phyloP scores from a whole-genome alignment of 30 jellyfish, hydroid and myxozoan species.

The Nemopilema nomurai region DNA sequence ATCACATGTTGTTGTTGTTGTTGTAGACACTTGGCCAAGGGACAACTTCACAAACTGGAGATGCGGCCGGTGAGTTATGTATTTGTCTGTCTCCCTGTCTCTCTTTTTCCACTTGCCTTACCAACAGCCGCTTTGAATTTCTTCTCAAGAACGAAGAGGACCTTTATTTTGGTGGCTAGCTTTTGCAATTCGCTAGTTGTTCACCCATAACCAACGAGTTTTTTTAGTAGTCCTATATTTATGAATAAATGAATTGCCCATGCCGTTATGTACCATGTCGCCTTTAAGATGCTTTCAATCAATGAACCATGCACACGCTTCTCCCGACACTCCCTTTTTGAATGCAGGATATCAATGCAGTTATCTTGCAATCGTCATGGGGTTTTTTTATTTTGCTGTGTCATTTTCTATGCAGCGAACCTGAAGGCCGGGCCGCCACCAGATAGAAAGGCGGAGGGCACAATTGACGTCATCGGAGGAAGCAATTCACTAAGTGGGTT shows the following conservation, averaged over 20 bases:
- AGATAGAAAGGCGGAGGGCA: constrained; percentile 87
- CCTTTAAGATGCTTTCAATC: no score
- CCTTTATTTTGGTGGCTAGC: no score
- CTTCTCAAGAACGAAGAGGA: no score
- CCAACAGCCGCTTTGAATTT: no score
- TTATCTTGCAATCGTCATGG: no score
- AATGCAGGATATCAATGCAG: background rate
- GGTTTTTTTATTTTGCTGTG: background rate
- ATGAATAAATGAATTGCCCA: no score
- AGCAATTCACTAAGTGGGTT: constrained; percentile 46
- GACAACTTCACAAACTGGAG: background rate
- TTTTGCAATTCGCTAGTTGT: no score
- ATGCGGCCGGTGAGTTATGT: background rate
- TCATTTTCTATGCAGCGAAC: constrained; percentile 36
- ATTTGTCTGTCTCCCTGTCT: background rate
- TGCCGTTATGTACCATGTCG: no score
- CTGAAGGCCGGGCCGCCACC: constrained; percentile 98
- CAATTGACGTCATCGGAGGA: constrained; percentile 91
- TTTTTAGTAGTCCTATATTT: no score
- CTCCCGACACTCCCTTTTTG: background rate
- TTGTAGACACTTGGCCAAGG: background rate
- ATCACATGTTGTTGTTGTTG: no score
- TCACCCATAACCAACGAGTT: no score
- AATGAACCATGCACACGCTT: no score
- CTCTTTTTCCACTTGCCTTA: background rate